Evolutionary conservation across 2,113 vertebrate species (phyloP).

Genomic region (Eclectus roratus): DNA sequence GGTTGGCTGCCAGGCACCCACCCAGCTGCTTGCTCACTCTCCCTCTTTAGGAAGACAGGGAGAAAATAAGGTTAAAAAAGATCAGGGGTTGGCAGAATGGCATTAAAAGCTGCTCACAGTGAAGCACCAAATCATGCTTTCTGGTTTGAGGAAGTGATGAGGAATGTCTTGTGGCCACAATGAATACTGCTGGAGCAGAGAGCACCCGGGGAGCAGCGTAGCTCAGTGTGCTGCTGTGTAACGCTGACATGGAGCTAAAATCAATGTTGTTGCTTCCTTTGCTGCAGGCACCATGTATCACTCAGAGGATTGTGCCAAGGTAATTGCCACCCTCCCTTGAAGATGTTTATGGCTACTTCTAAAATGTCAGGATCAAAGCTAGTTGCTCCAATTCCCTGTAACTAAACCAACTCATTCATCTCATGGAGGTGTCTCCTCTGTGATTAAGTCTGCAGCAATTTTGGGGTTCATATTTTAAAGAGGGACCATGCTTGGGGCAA

Average conservation of each 20-base stretch:
- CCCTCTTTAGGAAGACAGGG: rapidly evolving
- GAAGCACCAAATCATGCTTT: neutral
- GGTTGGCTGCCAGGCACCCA: neutral
- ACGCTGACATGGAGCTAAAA: neutral
- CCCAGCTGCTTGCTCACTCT: rapidly evolving
- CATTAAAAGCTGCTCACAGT: neutral
- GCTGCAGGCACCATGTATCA: neutral
- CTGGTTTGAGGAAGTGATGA: neutral
- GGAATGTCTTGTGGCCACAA: neutral
- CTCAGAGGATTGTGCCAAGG: neutral
- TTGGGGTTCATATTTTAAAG: neutral
- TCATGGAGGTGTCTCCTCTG: neutral
- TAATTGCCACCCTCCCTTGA: neutral
- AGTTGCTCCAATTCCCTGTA: neutral
- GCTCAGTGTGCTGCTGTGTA: rapidly evolving
- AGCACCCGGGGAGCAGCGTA: rapidly evolving
- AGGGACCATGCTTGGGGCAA: neutral
- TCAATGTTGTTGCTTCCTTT: neutral
- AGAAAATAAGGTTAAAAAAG: neutral
- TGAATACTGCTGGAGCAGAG: neutral
- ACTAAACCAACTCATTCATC: neutral
- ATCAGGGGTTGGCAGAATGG: neutral
- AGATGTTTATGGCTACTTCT: neutral
- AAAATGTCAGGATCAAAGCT: neutral
- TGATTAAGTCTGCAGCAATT: neutral